Evolutionary conservation across 2,797 vertebrate species (phyloP), one percentile per base, ranked within the genome.

Genomic region (Tarsius wallacei): DNA sequence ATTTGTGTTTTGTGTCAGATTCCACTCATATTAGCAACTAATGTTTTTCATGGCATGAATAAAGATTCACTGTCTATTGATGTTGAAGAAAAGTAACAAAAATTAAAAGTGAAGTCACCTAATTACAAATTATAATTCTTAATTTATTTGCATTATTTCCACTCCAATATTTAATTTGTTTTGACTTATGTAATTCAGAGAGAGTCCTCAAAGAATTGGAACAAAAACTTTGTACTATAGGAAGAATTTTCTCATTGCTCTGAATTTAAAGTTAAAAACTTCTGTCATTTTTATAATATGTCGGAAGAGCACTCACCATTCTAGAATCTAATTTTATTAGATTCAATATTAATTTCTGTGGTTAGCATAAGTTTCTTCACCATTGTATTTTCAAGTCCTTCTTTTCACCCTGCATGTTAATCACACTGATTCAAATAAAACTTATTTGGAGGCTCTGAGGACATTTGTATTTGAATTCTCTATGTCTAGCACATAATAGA

Each of bases 91-190:
- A 83, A 87, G 8, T 55, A 85, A 90, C 59, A 63, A 74, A 88
- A 89, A 78, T 73, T 24, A 70, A 31, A 90, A 90, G 28, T 87
- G 28, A 73, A 91, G 21, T 9, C 33, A 87, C 1, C 53, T 33
- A 80, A 24, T 83, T 49, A 76, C 4, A 93, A 83, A 80, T 78
- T 74, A n/a, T 78, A 92, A 85, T 49, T 92, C 96, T 77, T 82
- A 83, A 77, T 84, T 94, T 49, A 90, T 68, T 93, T 95, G 57
- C 10, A 36, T 49, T 77, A 87, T 53, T 59, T 95, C 9, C 10
- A 91, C 42, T 84, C 12, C 59, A 74, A 16, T 64, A 86, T 73
- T 86, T 80, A 95, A 84, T 89, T 87, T 90, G 63, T 28, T 90
- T 94, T 84, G 73, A 55, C 33, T 94, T 78, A 53, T 33, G 17